Percentiles rank a stretch among this genome's conserved stretches.
These are phyloP conservation scores for Diadophis punctatus DNA, from an alignment of 2,113 vertebrate species.

Conservation along the genomic window DNA sequence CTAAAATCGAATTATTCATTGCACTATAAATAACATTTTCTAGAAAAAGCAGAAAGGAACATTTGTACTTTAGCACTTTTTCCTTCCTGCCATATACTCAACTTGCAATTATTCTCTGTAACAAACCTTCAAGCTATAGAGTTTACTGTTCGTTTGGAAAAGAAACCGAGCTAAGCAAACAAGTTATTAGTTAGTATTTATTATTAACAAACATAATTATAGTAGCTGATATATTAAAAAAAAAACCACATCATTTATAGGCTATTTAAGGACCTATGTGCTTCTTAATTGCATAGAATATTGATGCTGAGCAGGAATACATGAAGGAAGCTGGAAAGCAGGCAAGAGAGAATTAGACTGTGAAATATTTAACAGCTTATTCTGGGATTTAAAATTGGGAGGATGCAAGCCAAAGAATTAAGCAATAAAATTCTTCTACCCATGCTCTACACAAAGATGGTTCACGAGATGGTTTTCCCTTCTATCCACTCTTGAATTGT, in stretches of 20 bases:
- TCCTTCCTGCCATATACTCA: neutral
- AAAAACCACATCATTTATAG: neutral
- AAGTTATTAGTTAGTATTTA: neutral
- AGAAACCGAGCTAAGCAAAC: neutral
- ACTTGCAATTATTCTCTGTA: neutral
- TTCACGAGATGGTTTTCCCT: neutral
- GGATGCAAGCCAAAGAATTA: neutral
- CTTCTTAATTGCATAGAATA: neutral
- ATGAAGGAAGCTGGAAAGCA: neutral
- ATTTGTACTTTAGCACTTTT: neutral
- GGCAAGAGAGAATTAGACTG: neutral
- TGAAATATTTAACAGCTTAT: neutral
- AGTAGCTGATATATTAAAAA: neutral
- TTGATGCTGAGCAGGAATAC: neutral
- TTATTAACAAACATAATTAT: neutral
- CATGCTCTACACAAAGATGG: neutral
- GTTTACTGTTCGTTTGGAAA: neutral
- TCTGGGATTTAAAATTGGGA: neutral
- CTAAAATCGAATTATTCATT: conserved; percentile 11
- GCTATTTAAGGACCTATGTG: neutral
- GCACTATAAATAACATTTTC: conserved; percentile 23
- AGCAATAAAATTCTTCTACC: neutral
- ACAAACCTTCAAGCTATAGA: neutral
- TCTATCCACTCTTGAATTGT: neutral
- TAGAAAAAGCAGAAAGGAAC: conserved; percentile 2